Evolutionary conservation across 64 coral and sea anemone species (phyloP), one percentile per base, ranked within the genome.

Genomic region (Stichodactyla mertensii): DNA sequence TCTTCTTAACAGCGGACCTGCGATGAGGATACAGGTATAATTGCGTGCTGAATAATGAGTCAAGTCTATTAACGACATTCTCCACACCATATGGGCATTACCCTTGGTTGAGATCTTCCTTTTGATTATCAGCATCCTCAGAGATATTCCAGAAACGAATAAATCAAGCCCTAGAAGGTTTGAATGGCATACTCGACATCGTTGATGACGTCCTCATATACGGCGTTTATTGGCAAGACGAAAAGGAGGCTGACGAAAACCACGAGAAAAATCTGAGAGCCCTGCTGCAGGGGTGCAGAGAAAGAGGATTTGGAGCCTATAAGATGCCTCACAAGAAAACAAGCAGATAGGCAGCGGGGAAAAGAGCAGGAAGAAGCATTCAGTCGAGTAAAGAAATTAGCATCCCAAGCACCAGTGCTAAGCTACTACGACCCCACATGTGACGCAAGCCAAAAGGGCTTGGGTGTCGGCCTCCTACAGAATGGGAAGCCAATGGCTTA

Each of bases 1-100:
- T 89, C 16, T 89, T 89, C 78, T 82, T 79, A 55, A 89, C 87
- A 11, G 78, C 67, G 2, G 87, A 89, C 55, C 58, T 89, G 10
- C 55, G n/a, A 28, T 89, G 74, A 16, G 87, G 78, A 24, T 89
- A 89, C 79, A 83, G 36, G 36, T 2, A 45, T n/a, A n/a, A n/a
- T 45, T 45, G 36, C 36, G 36, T 45, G 36, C 36, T 45, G 36
- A 45, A 45, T n/a, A 52, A 59, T 10, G 57, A 61, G 26, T 89
- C 87, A n/a, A 83, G 87, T 78, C 74, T 83, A 45, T 45, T 45
- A 45, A 45, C 36, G 36, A 45, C 3, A 45, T 45, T 31, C 36
- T 45, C 36, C 36, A 52, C 57, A 89, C 88, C 14, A 89, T 82
- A 7, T 89, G 83, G 53, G 58, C 88, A 3, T 84, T 81, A 5